Evolutionary conservation across 1,140 invertebrate genomes (phyloP).

Genomic region (Holotrichia oblita): DNA sequence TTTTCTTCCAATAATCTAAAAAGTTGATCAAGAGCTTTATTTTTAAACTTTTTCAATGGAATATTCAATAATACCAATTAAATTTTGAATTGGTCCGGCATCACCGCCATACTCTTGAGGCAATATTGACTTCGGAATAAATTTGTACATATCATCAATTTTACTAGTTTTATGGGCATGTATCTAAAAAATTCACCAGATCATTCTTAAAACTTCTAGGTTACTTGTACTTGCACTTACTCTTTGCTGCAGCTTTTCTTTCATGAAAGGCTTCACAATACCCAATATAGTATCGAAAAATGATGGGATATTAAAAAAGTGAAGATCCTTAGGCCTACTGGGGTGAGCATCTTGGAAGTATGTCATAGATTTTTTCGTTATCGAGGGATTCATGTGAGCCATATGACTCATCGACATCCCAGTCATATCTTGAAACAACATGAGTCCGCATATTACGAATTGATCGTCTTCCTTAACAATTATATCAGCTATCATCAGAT

Average conservation of each 20-base stretch:
- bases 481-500: constrained; percentile 54
- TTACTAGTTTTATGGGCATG: constrained; percentile 7
- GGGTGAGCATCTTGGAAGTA: constrained; percentile 65
- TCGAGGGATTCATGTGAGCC: constrained; percentile 44
- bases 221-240: constrained; percentile 54
- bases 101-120: constrained; percentile 68
- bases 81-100: constrained; percentile 36
- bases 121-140: constrained; percentile 64
- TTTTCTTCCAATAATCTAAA: constrained; percentile 66
- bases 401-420: constrained; percentile 39
- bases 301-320: constrained; percentile 63
- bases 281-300: constrained; percentile 64
- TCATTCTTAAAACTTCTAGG: not conserved
- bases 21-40: not conserved
- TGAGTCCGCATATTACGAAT: constrained; percentile 53
- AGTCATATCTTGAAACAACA: constrained; percentile 17
- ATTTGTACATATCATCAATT: constrained; percentile 53
- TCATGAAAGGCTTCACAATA: constrained; percentile 63
- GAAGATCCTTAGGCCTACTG: constrained; percentile 64
- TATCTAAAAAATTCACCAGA: constrained; percentile 37
- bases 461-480: constrained; percentile 58
- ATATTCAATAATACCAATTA: constrained; percentile 12
- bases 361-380: constrained; percentile 54
- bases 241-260: constrained; percentile 62
- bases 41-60: not conserved